Conservation (phyloP, 2,113 vertebrate species). For the Malurus alboscapulatus region DNA sequence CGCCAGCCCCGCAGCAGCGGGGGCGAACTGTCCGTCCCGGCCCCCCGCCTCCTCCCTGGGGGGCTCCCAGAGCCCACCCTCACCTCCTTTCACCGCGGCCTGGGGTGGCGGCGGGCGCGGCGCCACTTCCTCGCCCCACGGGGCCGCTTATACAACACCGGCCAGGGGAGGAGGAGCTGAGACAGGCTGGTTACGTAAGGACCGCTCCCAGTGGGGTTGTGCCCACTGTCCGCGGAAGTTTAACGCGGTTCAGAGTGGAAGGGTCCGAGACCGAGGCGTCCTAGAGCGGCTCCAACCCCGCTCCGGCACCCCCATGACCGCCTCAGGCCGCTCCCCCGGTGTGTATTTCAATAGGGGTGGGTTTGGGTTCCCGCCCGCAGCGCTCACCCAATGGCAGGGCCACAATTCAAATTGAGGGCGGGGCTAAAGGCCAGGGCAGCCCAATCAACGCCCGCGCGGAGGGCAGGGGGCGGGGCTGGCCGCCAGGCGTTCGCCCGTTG, state of each 20-base stretch:
- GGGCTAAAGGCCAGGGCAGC: fast-evolving
- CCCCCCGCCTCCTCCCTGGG: not conserved
- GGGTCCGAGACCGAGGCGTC: no score
- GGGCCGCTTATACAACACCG: not conserved
- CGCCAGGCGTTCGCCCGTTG: not conserved
- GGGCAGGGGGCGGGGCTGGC: fast-evolving
- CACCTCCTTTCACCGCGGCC: not conserved
- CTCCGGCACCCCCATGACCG: fast-evolving
- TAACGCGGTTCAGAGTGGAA: not conserved
- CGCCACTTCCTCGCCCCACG: not conserved
- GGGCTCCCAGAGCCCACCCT: not conserved
- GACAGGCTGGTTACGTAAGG: not conserved
- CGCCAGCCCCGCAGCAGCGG: no score
- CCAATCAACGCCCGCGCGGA: not conserved
- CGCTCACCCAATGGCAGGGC: not conserved
- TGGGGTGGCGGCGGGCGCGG: not conserved
- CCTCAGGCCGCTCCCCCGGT: fast-evolving
- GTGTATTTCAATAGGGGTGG: fast-evolving
- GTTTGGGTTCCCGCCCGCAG: not conserved
- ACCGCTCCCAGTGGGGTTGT: not conserved
- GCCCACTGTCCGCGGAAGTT: not conserved
- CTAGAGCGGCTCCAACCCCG: fast-evolving
- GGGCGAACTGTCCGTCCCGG: not conserved
- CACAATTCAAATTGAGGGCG: not conserved
- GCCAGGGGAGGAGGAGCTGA: not conserved